Evolutionary conservation across 2,888 invertebrate genomes (phyloP), one percentile per base, ranked within the genome.

Genomic region (Drosophila mimetica): DNA sequence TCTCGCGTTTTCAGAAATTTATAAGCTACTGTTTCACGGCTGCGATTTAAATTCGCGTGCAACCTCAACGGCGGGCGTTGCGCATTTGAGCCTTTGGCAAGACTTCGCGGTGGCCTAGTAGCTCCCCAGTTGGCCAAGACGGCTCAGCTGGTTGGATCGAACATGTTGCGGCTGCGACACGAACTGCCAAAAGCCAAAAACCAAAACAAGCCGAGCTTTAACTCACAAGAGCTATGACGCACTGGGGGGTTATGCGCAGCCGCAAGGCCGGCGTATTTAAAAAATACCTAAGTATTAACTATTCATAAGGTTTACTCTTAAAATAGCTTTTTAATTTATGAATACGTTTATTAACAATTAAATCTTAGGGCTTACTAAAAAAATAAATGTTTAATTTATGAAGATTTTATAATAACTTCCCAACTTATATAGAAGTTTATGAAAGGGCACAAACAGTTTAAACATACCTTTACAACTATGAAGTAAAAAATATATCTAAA

Each of bases 11-110:
- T 9, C 2, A 11, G 22, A n/a, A 6, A 11, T 8, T 59, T 44
- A 18, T n/a, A 4, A 30, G 30, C 9, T 22, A 16, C 3, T 28
- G 32, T 16, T 48, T 14, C 57, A 65, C 61, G 48, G 74, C 74
- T 52, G 44, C 48, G 58, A 74, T 76, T 81, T 47, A 74, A 74
- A 85, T 86, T 88, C 88, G 86, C 83, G 86, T 85, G 79, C 76
- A 73, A 76, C 77, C 82, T 79, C 73, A 82, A 67, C 88, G 84
- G 51, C 88, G 74, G 67, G 54, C 84, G 71, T 44, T 73, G 72
- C 51, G 78, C 84, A 75, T 80, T 76, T 85, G 88, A 82, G 82
- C 72, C 72, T 55, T 52, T 44, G 46, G 47, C 51, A 47, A 51
- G 55, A 41, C 42, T 46, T 20, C 54, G 16, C 51, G 20, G n/a